Conservation (phyloP, 2,888 invertebrate genomes). For the Nephrotoma appendiculata region DNA sequence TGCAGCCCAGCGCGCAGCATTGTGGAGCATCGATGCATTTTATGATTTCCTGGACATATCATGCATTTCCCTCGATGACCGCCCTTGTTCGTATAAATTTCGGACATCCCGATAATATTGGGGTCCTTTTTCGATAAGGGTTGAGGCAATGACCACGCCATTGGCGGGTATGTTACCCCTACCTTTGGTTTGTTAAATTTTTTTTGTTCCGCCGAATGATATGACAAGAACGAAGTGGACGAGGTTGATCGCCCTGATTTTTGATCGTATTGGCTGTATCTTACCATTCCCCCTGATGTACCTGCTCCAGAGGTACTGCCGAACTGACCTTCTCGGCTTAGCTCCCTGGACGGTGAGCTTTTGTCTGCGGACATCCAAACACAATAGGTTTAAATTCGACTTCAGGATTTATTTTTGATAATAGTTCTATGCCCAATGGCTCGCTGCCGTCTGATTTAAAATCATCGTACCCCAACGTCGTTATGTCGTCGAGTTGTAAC, state of each 20-base stretch:
- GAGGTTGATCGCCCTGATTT: background rate
- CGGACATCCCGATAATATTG: background rate
- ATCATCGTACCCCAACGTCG: background rate
- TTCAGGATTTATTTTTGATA: no score
- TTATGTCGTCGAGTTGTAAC: background rate
- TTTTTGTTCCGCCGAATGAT: background rate
- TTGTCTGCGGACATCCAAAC: background rate
- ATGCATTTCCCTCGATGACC: no score
- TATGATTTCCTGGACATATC: no score
- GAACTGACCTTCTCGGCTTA: background rate
- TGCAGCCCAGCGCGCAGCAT: no score
- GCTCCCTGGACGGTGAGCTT: background rate
- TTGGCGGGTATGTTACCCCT: background rate
- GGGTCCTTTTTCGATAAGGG: background rate
- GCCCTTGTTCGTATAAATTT: background rate
- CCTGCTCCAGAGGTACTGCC: background rate
- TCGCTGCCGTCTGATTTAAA: background rate
- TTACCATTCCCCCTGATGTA: background rate
- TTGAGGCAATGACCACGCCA: background rate
- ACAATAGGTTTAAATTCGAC: background rate
- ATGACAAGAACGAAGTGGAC: background rate
- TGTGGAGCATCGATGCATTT: no score
- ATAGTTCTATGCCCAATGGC: no score
- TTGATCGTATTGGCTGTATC: background rate
- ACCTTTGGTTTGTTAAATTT: background rate